A percentile compares a stretch with the other conserved stretches of the same genome.
These are phyloP conservation scores for Hypercompe scribonia DNA, from an alignment of 2,888 invertebrate genomes.

Conservation along the genomic window DNA sequence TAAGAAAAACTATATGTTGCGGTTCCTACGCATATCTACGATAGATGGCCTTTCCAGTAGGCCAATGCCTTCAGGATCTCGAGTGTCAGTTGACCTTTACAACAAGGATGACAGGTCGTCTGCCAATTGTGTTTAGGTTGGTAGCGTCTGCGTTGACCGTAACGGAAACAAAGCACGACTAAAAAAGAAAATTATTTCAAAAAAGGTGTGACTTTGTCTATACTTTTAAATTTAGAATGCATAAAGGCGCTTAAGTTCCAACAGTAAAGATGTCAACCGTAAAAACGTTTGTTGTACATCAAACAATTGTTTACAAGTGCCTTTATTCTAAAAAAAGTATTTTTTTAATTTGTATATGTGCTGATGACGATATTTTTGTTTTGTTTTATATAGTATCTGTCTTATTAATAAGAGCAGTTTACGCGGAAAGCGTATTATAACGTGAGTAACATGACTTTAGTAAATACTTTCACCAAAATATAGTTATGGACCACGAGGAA, in stretches of 20 bases:
- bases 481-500: not conserved
- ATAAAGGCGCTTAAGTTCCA: not conserved
- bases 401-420: too few relatives aligned
- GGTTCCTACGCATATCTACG: constrained; percentile 13
- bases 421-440: not conserved
- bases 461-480: not conserved
- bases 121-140: constrained; percentile 50
- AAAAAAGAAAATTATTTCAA: constrained; percentile 28
- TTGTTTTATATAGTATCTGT: too few relatives aligned
- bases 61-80: constrained; percentile 67
- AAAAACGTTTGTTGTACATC: not conserved
- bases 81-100: constrained; percentile 60
- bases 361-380: not conserved
- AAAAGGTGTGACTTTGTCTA: constrained; percentile 34
- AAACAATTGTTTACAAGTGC: not conserved
- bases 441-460: not conserved
- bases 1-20: not conserved
- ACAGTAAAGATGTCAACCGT: not conserved
- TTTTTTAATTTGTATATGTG: too few relatives aligned
- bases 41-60: constrained; percentile 52
- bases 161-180: constrained; percentile 45
- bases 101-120: constrained; percentile 56
- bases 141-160: constrained; percentile 45
- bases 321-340: not conserved
- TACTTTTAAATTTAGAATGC: constrained; percentile 7